Percentiles rank a stretch among this genome's conserved stretches.
phyloP scores from a whole-genome alignment of 2,113 vertebrate genomes.

The Xenopus tropicalis region UCB_Xtro_10.0 CM004449.2:97767501-97768000 shows the following conservation, averaged over 20 bases:
- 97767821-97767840: conserved; percentile 59
- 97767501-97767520: too few species aligned
- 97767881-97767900: conserved; percentile 60
- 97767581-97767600: not conserved
- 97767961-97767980: not conserved
- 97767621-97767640: conserved; percentile 37
- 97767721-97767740: conserved; percentile 30
- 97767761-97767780: conserved; percentile 50
- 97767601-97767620: conserved; percentile 43
- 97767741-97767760: conserved; percentile 25
- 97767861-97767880: conserved; percentile 55
- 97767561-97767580: not conserved
- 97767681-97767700: conserved; percentile 11
- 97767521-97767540: too few species aligned
- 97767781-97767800: conserved; percentile 70
- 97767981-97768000: conserved; percentile 8
- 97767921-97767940: conserved; percentile 24
- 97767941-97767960: conserved; percentile 17
- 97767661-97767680: conserved; percentile 49
- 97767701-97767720: conserved; percentile 26
- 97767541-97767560: too few species aligned
- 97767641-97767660: conserved; percentile 35
- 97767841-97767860: conserved; percentile 58
- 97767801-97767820: conserved; percentile 56
- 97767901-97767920: conserved; percentile 59